A percentile compares a stretch with the other conserved stretches of the same genome.
Evolutionary conservation across 2,888 invertebrate species (phyloP).

Genomic region (Leptopilina syphax): DNA sequence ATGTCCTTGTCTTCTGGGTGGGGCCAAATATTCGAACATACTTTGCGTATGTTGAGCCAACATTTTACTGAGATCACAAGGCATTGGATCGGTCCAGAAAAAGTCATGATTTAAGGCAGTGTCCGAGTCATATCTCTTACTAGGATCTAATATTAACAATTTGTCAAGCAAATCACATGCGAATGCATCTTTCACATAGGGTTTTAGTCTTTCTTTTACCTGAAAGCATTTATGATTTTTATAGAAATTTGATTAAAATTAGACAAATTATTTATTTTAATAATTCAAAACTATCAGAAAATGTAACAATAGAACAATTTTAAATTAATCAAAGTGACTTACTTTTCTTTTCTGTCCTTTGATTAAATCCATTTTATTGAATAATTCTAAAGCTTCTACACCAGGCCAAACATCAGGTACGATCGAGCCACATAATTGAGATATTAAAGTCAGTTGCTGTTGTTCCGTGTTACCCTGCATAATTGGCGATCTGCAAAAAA

Average conservation of each 20-base stretch:
- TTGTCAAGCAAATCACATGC: conserved; percentile 95
- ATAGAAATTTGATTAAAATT: background rate
- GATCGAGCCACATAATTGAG: conserved; percentile 95
- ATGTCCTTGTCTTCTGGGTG: conserved; percentile 79
- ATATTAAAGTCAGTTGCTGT: conserved; percentile 93
- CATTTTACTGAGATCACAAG: conserved; percentile 92
- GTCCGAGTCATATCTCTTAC: conserved; percentile 90
- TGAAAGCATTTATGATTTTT: conserved; percentile 23
- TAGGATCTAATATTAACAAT: conserved; percentile 91
- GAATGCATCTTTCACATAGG: conserved; percentile 91
- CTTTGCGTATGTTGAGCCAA: conserved; percentile 90
- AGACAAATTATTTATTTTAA: background rate
- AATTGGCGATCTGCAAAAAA: conserved; percentile 83
- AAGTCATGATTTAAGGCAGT: conserved; percentile 96
- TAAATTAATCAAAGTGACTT: conserved; percentile 34
- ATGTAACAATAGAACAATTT: too few species aligned
- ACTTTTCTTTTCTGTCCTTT: conserved; percentile 89
- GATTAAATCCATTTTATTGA: conserved; percentile 89
- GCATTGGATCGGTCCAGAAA: conserved; percentile 98
- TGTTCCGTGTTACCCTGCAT: conserved; percentile 97
- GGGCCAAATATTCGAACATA: conserved; percentile 94
- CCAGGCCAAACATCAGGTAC: conserved; percentile 94
- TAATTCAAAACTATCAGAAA: too few species aligned
- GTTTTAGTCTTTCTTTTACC: conserved; percentile 82
- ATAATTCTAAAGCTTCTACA: conserved; percentile 90